Evolutionary conservation across 2,797 vertebrate genomes (phyloP), one percentile per base, ranked within the genome.

Genomic region (Heteromormyrus szaboi): DNA sequence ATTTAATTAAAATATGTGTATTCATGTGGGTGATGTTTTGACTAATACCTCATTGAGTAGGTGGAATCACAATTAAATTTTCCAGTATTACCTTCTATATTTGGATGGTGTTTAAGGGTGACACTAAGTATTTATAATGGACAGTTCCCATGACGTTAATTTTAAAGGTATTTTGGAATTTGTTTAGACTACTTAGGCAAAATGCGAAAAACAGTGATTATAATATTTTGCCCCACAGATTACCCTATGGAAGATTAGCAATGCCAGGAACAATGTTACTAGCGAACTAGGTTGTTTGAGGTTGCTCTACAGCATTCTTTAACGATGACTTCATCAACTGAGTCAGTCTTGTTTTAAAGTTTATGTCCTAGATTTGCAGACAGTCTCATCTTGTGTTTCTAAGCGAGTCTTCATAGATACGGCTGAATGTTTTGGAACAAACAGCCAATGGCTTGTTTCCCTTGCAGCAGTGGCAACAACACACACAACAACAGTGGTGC

Each of bases 401-500:
- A 22, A 25, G 65, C 11, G 12, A 37, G 62, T 12, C 2, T 25
- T 68, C 62, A 12, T 29, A 14, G 62, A 29, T 68, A 29, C 25
- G 25, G 62, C 62, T 9, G n/a, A 62, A 25, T 62, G n/a, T 25
- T 62, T 62, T 19, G 53, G 53, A 54, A 54, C 14, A 53, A 62
- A 59, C 56, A 9, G n/a, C 9, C n/a, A 62, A 62, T 62, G 25
- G 1, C 5, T 68, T 0, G 0, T 68, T 86, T 4, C 53, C 48
- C 8, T 86, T 59, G 4, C 93, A 96, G 95, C 95, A 90, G 94
- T 95, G 59, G 4, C 95, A 0, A 94, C 94, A 86, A 94, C 94
- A 50, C 92, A 95, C 91, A 95, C 95, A 33, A 89, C 89, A 87
- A 96, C 96, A 7, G 94, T 96, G 86, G 88, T 96, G 53, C 94